These are phyloP conservation scores for Electrophaes corylata DNA, from an alignment of 2,888 invertebrate species.

Conservation along the genomic window DNA sequence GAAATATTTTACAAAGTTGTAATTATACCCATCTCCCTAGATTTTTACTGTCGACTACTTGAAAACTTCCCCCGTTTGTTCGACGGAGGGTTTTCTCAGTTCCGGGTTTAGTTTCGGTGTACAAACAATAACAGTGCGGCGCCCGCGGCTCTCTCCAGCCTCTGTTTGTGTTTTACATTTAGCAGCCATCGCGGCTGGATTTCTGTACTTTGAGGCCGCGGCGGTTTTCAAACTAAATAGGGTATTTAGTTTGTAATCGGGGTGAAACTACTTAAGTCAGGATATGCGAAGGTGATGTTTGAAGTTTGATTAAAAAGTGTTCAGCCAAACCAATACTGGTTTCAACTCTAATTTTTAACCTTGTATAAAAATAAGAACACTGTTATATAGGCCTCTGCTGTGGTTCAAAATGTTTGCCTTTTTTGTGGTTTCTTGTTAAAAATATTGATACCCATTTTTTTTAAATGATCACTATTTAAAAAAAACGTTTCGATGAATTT, in stretches of 20 bases:
- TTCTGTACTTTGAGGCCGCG: conserved; percentile 49
- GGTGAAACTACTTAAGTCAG: conserved; percentile 9
- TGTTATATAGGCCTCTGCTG: too few relatives aligned
- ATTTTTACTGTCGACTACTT: conserved; percentile 57
- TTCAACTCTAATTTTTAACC: too few relatives aligned
- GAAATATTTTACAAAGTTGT: not conserved
- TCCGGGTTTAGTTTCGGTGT: conserved; percentile 68
- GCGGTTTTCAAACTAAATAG: conserved; percentile 23
- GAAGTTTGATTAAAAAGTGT: not conserved
- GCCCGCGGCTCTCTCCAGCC: conserved; percentile 60
- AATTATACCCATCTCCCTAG: conserved; percentile 14
- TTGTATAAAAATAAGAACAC: too few relatives aligned
- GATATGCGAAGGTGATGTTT: not conserved
- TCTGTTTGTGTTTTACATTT: conserved; percentile 78
- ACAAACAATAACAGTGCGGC: conserved; percentile 78
- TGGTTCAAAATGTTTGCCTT: too few relatives aligned
- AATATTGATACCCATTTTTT: too few relatives aligned
- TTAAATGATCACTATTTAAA: too few relatives aligned
- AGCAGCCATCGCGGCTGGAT: conserved; percentile 65
- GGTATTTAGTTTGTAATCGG: conserved; percentile 40
- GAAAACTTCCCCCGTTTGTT: conserved; percentile 54
- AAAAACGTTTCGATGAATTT: too few relatives aligned
- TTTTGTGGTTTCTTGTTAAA: too few relatives aligned
- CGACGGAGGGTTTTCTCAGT: conserved; percentile 45
- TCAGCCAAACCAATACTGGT: too few relatives aligned